These are phyloP conservation scores for Drosophila funebris DNA, from an alignment of 1,140 invertebrate genomes.

Conservation along the genomic window DNA sequence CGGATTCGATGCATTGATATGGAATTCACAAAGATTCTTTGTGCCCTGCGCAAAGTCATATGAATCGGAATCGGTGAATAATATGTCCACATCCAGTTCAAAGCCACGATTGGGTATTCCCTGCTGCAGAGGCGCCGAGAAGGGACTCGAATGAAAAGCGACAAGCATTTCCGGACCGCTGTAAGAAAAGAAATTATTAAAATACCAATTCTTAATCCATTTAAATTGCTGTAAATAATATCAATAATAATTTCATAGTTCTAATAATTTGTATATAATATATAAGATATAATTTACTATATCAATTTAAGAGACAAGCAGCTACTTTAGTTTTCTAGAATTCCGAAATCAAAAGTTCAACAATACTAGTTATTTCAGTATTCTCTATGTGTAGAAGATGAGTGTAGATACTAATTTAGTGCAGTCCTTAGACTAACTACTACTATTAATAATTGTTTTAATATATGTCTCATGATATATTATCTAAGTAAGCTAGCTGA, in stretches of 20 bases:
- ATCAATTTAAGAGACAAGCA: too few relatives aligned
- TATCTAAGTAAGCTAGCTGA: background rate
- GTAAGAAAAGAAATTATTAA: constrained; percentile 48
- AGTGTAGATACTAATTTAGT: too few relatives aligned
- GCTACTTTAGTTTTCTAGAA: too few relatives aligned
- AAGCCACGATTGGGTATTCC: constrained; percentile 89
- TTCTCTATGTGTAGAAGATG: too few relatives aligned
- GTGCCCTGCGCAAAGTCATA: constrained; percentile 87
- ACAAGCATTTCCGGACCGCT: constrained; percentile 93
- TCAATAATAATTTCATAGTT: background rate
- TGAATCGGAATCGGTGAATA: constrained; percentile 93
- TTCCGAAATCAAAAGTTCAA: too few relatives aligned
- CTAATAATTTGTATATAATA: too few relatives aligned
- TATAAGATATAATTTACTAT: too few relatives aligned
- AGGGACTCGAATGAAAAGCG: constrained; percentile 91
- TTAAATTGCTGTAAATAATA: background rate
- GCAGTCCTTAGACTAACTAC: too few relatives aligned
- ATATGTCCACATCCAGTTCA: constrained; percentile 93
- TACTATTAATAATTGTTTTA: too few relatives aligned
- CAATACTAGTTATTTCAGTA: too few relatives aligned
- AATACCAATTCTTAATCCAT: background rate
- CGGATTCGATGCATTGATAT: constrained; percentile 88
- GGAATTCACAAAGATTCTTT: constrained; percentile 88
- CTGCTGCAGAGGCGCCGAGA: constrained; percentile 89
- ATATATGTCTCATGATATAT: too few relatives aligned